phyloP scores from a whole-genome alignment of 2,797 vertebrate genomes.

The Sebastes iracundus region DNA sequence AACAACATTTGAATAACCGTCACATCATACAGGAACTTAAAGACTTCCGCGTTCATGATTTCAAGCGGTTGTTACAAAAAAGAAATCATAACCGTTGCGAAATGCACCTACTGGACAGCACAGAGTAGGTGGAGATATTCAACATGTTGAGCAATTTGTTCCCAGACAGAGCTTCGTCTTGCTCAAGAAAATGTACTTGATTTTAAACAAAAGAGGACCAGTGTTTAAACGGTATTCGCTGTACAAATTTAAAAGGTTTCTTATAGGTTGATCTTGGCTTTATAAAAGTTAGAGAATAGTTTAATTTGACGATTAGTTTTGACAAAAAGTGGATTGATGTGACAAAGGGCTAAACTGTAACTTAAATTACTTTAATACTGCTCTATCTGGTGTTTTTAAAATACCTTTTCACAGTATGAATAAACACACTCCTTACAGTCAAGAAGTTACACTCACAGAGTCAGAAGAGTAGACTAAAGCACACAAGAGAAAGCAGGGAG shows the following conservation, averaged over 20 bases:
- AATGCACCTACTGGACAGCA: background rate
- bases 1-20: background rate
- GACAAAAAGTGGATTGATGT: background rate
- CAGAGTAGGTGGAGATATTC: conserved; percentile 7
- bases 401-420: background rate
- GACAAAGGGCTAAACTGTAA: background rate
- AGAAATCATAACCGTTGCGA: conserved; percentile 38
- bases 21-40: conserved; percentile 36
- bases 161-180: conserved; percentile 6
- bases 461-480: background rate
- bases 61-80: conserved; percentile 20
- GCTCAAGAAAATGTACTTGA: background rate
- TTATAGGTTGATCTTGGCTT: background rate
- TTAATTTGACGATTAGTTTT: background rate
- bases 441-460: background rate
- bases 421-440: background rate
- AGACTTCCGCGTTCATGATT: conserved; percentile 24
- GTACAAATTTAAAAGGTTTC: background rate
- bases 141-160: conserved; percentile 48
- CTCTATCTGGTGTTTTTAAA: background rate
- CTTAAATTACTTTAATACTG: accelerated
- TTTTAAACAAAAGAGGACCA: background rate
- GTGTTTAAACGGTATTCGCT: background rate
- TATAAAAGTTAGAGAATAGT: background rate
- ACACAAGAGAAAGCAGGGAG: conserved; percentile 13